Percentiles rank a stretch among this genome's conserved stretches.
phyloP scores from a whole-genome alignment of 2,888 invertebrate species.

The Stegana nigrithorax region DNA sequence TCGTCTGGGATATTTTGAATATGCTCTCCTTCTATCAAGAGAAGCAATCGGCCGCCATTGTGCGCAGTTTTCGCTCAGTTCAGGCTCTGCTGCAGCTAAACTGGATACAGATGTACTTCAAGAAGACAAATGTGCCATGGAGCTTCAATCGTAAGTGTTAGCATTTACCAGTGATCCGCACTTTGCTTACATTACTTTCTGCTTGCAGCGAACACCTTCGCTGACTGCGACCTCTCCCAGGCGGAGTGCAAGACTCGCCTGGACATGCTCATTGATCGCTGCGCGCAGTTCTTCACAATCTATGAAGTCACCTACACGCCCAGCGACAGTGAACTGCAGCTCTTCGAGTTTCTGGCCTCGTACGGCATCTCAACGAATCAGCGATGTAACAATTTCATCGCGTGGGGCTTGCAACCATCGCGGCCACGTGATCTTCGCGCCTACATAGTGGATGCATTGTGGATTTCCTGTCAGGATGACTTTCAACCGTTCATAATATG shows the following conservation, averaged over 20 bases:
- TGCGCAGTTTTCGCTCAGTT: constrained; percentile 60
- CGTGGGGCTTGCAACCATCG: constrained; percentile 66
- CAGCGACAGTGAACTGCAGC: constrained; percentile 57
- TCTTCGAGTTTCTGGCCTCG: constrained; percentile 63
- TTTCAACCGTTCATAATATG: constrained; percentile 59
- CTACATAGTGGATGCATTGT: constrained; percentile 63
- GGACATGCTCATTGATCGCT: constrained; percentile 65
- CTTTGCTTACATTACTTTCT: constrained; percentile 1
- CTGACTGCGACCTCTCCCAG: constrained; percentile 52
- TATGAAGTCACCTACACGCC: constrained; percentile 54
- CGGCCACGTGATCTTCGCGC: constrained; percentile 61
- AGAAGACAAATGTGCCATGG: constrained; percentile 38
- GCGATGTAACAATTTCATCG: constrained; percentile 65
- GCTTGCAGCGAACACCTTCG: constrained; percentile 43
- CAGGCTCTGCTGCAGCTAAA: constrained; percentile 62
- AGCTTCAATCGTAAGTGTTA: constrained; percentile 42
- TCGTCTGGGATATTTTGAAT: constrained; percentile 67
- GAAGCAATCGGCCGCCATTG: constrained; percentile 53
- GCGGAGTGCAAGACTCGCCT: constrained; percentile 64
- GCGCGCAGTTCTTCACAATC: constrained; percentile 65
- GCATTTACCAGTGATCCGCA: background rate
- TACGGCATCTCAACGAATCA: constrained; percentile 63
- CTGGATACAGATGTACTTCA: constrained; percentile 61
- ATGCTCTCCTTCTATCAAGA: constrained; percentile 64
- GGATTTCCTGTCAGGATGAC: constrained; percentile 55